Conservation (phyloP, 2,797 vertebrate species). For the Coendou prehensilis region DNA sequence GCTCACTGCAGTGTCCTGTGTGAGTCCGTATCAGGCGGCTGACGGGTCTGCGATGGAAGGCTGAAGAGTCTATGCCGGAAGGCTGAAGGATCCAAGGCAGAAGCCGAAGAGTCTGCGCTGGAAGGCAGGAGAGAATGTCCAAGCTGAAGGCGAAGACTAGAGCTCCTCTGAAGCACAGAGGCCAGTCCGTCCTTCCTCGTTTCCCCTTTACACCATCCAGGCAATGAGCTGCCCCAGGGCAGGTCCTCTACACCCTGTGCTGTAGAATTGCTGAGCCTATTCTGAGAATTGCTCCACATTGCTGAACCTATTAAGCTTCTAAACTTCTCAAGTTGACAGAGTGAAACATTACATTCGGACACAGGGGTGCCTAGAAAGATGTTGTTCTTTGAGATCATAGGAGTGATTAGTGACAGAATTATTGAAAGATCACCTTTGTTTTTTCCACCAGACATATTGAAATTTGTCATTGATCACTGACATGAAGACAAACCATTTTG, state of each 20-base stretch:
- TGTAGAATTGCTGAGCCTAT: not conserved
- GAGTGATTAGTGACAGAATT: conserved; percentile 67
- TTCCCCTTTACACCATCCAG: too few species aligned
- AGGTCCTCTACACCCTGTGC: not conserved
- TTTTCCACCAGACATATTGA: not conserved
- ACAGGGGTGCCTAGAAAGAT: conserved; percentile 14
- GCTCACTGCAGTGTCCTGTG: not conserved
- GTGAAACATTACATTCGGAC: not conserved
- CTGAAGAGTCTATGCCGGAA: not conserved
- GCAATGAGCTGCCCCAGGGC: not conserved
- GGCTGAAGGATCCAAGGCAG: too few species aligned
- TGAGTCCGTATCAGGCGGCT: not conserved
- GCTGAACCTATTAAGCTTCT: too few species aligned
- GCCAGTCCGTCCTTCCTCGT: too few species aligned
- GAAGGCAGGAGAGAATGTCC: too few species aligned
- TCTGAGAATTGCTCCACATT: too few species aligned
- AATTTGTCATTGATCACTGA: not conserved
- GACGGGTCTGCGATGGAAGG: not conserved
- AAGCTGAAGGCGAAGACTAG: too few species aligned
- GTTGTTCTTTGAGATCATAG: conserved; percentile 64
- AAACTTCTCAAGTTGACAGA: too few species aligned
- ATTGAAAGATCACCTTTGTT: conserved; percentile 63
- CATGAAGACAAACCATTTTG: not conserved
- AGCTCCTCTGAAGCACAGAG: too few species aligned
- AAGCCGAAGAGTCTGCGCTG: too few species aligned